Percentiles rank a stretch among this genome's conserved stretches.
Evolutionary conservation across 2,888 invertebrate genomes (phyloP).

Genomic region (Herminia tarsipennalis): DNA sequence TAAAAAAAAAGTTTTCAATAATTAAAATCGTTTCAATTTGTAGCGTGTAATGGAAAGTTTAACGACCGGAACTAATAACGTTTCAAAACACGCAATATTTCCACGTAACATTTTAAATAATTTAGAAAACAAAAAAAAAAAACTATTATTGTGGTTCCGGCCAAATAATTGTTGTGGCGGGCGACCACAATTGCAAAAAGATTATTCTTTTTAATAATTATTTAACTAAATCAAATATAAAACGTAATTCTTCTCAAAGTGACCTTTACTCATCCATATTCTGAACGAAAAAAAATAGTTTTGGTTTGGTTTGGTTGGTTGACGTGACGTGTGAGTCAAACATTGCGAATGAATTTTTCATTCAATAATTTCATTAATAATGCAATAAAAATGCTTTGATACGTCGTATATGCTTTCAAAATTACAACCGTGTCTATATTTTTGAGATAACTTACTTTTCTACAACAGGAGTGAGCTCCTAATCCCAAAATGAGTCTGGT

Average conservation of each 20-base stretch:
- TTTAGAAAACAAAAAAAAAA: too few species aligned
- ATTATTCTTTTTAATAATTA: too few species aligned
- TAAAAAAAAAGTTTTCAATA: too few species aligned
- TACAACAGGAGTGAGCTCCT: constrained; percentile 10
- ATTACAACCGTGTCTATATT: constrained; percentile 55
- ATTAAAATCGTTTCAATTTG: not conserved
- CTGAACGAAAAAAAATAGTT: too few species aligned
- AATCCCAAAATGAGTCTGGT: constrained; percentile 81
- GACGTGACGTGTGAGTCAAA: constrained; percentile 29
- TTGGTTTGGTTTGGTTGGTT: constrained; percentile 4
- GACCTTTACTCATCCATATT: not conserved
- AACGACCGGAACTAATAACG: constrained; percentile 23
- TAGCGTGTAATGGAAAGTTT: constrained; percentile 19
- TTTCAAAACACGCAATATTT: constrained; percentile 15
- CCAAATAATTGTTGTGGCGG: too few species aligned
- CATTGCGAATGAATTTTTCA: constrained; percentile 36
- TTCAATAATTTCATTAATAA: constrained; percentile 16
- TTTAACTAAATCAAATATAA: not conserved
- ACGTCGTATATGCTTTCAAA: constrained; percentile 27
- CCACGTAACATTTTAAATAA: too few species aligned
- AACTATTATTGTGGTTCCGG: too few species aligned
- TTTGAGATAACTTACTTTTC: constrained; percentile 44
- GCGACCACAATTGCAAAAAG: too few species aligned
- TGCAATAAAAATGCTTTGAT: constrained; percentile 43
- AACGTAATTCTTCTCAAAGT: constrained; percentile 5